These are phyloP conservation scores for Cyphomyrus discorhynchus DNA, from an alignment of 2,113 vertebrate genomes.

Conservation along the genomic window DNA sequence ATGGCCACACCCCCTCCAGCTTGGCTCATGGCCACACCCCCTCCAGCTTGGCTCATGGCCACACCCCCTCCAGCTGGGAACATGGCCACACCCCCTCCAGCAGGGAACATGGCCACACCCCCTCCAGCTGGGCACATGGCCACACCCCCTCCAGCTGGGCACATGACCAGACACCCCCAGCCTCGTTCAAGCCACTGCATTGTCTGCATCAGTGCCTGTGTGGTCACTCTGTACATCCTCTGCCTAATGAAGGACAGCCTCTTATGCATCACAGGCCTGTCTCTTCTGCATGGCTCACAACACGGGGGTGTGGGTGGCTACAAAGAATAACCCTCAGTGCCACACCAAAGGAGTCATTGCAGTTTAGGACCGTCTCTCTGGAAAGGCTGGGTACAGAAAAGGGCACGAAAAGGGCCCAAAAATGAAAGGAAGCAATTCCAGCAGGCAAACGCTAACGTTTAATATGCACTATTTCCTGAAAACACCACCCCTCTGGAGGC, in stretches of 20 bases:
- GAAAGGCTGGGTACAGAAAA: background rate
- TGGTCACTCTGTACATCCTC: constrained; percentile 21
- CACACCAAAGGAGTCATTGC: background rate
- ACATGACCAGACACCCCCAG: background rate
- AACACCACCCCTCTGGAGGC: background rate
- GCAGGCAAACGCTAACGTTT: background rate
- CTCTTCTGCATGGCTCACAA: background rate
- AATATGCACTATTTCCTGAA: background rate
- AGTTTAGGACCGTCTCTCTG: background rate
- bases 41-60: background rate
- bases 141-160: background rate
- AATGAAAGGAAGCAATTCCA: background rate
- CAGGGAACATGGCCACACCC: background rate
- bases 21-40: background rate
- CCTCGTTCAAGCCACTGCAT: background rate
- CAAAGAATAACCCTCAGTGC: constrained; percentile 11
- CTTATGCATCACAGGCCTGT: background rate
- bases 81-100: background rate
- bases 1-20: background rate
- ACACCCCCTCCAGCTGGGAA: background rate
- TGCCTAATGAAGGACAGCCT: background rate
- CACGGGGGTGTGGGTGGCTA: constrained; percentile 32
- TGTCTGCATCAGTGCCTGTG: constrained; percentile 20
- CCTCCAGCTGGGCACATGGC: background rate
- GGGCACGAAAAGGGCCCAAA: background rate